Evolutionary conservation across 1,140 invertebrate species (phyloP), one percentile per base, ranked within the genome.

Genomic region (Drosophila nigromelanica): DNA sequence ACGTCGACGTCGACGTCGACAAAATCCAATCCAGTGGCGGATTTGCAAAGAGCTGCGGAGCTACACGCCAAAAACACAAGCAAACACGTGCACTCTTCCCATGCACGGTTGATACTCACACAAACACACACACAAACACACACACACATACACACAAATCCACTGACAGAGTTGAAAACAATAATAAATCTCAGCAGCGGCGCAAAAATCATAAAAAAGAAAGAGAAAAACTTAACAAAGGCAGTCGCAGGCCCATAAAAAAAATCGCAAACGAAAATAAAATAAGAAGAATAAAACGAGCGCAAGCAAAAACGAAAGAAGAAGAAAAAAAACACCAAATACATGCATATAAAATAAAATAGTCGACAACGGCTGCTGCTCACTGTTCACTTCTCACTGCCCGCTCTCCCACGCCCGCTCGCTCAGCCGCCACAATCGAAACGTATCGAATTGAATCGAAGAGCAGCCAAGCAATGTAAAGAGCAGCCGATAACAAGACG

Each of bases 181-280:
- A 82, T 82, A 81, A 81, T 81, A 81, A 81, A 82, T 81, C 79
- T 81, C 75, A 52, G 74, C 75, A 74, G 64, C 64, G 55, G 58
- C 61, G 64, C 51, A 78, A 73, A 78, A 82, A 82, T 78, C 79
- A 81, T 73, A 82, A 73, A 81, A 79, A 62, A 74, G 68, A 66
- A 64, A 43, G 27, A 27, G 27, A 27, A 27, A 73, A 81, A 69
- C 50, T 70, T 78, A 81, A 80, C 78, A 80, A 80, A 81, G 62
- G 78, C 77, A 74, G 63, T 54, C 42, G 52, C 51, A 79, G 69
- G 59, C 78, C 63, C 74, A 78, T 73, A 73, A 78, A 79, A 77
- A 35, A 73, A 55, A 76, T 24, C 77, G 76, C 78, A 73, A 73
- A 81, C 70, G 48, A 55, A 66, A 82, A 61, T 45, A 55, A 69